Evolutionary conservation across 2,888 invertebrate species (phyloP), one percentile per base, ranked within the genome.

Genomic region (Digitonthophagus gazella): DNA sequence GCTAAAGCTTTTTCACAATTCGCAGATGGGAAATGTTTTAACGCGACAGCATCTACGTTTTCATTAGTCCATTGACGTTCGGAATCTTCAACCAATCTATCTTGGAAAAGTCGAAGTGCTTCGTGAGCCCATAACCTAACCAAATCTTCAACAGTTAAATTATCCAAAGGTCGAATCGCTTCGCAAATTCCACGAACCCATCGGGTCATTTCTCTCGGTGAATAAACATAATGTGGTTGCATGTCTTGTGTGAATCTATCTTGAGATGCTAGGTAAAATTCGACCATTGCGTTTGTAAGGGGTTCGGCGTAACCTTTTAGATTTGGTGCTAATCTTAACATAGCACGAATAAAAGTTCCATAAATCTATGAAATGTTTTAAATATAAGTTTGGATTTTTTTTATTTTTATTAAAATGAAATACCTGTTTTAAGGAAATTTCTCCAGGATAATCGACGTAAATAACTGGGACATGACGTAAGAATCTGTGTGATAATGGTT

Each of bases 191-290:
- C 99, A 71, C 99, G 89, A 67, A 99, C 98, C 99, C 99, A 99
- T 79, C 99, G 86, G 0, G 99, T 99, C 96, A 99, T 96, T 85
- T 99, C 99, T 79, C 96, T 88, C 6, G 99, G 99, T 68, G 98
- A 98, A 85, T 99, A 99, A 0, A 99, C 98, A 82, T 99, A 99
- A 84, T 99, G 99, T 0, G 99, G 99, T 83, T 99, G 99, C 96
- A 98, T 98, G 83, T 99, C 99, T 84, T 98, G 98, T 0, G 99
- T 99, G 83, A 99, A 99, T 67, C 93, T 88, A 82, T 98, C 98
- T 85, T 99, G 98, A 3, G 98, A 98, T 3, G 93, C 90, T 67
- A 98, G 87, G 85, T 98, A 99, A 81, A 99, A 95, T 80, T 97
- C 97, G 8, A 99, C 99, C 99, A 99, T 99, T 1, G 99, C 98